These are phyloP conservation scores for Bombus soroeensis DNA, from an alignment of 1,140 invertebrate genomes.

Conservation along the genomic window DNA sequence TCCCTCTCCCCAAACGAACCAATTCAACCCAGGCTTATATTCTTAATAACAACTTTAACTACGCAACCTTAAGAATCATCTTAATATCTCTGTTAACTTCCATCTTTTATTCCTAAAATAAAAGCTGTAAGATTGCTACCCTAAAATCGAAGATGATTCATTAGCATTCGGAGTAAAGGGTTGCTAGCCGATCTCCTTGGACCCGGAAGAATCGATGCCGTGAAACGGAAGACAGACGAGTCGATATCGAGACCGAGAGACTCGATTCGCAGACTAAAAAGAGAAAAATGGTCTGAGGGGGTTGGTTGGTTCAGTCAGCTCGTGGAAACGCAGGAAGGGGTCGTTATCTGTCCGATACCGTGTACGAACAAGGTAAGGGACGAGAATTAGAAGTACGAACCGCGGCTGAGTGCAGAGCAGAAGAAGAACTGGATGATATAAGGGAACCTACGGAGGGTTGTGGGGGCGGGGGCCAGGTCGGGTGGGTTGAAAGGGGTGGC, in stretches of 20 bases:
- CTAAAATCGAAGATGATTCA: not conserved
- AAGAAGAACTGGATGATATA: conserved; percentile 38
- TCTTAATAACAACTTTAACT: not conserved
- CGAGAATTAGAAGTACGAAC: conserved; percentile 55
- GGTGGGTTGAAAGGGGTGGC: conserved; percentile 66
- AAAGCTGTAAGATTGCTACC: not conserved
- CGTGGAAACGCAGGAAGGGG: conserved; percentile 21
- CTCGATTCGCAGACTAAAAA: not conserved
- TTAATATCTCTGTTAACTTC: not conserved
- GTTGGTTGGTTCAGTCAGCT: not conserved
- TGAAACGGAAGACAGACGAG: conserved; percentile 5
- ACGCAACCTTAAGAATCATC: not conserved
- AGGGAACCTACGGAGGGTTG: conserved; percentile 30
- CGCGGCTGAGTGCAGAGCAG: conserved; percentile 37
- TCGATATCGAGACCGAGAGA: conserved; percentile 42
- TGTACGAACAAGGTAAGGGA: conserved; percentile 43
- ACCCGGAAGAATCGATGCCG: not conserved
- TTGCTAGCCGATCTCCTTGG: not conserved
- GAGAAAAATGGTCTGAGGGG: not conserved
- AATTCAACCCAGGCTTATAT: rapidly evolving
- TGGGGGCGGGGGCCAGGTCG: conserved; percentile 32
- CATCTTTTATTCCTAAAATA: not conserved
- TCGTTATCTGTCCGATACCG: conserved; percentile 51
- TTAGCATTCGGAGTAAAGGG: not conserved
- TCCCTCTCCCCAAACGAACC: no score